Percentiles rank a stretch among this genome's conserved stretches.
Conservation (phyloP, 2,888 invertebrate genomes). For the Synanthedon myopaeformis region DNA sequence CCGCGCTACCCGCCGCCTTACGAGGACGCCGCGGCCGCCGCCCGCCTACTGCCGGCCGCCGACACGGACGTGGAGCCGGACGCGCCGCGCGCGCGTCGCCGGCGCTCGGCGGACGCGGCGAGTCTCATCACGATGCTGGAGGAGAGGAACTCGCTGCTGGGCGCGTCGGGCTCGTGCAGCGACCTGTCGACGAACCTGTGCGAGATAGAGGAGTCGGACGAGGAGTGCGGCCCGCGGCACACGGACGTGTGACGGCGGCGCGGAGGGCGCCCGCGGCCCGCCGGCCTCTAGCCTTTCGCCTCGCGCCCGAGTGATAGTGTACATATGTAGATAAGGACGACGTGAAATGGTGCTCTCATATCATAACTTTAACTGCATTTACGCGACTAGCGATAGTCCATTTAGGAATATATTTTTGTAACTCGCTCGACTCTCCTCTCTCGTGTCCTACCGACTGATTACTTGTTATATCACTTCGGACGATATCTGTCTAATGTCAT, state of each 20-base stretch:
- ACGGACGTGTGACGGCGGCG: conserved; percentile 52
- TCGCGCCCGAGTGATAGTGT: neutral
- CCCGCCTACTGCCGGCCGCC: conserved; percentile 67
- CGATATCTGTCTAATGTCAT: neutral
- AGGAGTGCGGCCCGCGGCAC: conserved; percentile 59
- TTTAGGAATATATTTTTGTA: conserved; percentile 62
- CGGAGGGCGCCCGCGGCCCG: conserved; percentile 21
- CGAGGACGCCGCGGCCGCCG: conserved; percentile 20
- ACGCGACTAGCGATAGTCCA: conserved; percentile 39
- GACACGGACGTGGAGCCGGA: conserved; percentile 48
- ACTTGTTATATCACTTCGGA: conserved; percentile 1
- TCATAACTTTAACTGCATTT: conserved; percentile 48
- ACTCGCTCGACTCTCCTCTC: conserved; percentile 14
- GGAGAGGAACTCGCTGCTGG: conserved; percentile 81
- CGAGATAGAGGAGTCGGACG: conserved; percentile 92
- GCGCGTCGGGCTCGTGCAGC: conserved; percentile 78
- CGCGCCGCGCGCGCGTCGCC: conserved; percentile 23
- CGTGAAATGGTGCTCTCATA: conserved; percentile 61
- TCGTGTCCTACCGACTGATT: conserved; percentile 5
- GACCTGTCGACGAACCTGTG: conserved; percentile 89
- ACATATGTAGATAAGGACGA: neutral
- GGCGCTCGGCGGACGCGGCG: conserved; percentile 73
- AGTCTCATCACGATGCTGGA: conserved; percentile 79
- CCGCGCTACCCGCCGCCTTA: conserved; percentile 20
- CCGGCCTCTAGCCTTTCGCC: conserved; percentile 14